A percentile compares a stretch with the other conserved stretches of the same genome.
phyloP scores from a whole-genome alignment of 2,888 invertebrate species.

The Callimorpha dominula region DNA sequence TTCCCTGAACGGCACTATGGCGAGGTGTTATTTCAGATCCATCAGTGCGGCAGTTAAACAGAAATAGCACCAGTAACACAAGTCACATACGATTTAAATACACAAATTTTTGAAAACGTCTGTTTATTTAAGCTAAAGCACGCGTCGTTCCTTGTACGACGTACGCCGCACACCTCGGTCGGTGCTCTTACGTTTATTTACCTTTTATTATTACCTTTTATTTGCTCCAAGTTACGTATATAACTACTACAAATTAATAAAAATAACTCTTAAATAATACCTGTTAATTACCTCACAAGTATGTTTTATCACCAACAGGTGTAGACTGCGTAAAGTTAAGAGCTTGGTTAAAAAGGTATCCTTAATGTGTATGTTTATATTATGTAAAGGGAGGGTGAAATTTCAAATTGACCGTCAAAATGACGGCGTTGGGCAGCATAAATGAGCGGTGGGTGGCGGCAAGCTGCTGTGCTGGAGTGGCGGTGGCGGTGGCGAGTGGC shows the following conservation, averaged over 20 bases:
- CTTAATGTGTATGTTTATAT: slow-evolving; percentile 38
- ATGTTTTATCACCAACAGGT: slow-evolving; percentile 41
- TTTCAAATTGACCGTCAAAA: slow-evolving; percentile 80
- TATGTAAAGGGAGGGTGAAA: slow-evolving; percentile 72
- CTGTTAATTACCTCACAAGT: slow-evolving; percentile 31
- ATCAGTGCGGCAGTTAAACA: slow-evolving; percentile 81
- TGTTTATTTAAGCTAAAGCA: slow-evolving; percentile 85
- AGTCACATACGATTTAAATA: slow-evolving; percentile 86
- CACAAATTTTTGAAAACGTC: slow-evolving; percentile 85
- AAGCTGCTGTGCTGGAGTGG: slow-evolving; percentile 23
- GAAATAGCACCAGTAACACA: slow-evolving; percentile 83
- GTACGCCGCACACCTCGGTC: slow-evolving; percentile 33
- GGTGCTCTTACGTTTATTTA: slow-evolving; percentile 42
- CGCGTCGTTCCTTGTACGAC: slow-evolving; percentile 56
- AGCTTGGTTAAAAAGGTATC: slow-evolving; percentile 35
- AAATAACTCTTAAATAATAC: slow-evolving; percentile 34
- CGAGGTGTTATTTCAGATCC: slow-evolving; percentile 82
- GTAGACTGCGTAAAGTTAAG: slow-evolving; percentile 29
- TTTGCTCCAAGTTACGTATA: slow-evolving; percentile 39
- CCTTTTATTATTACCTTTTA: too few relatives aligned
- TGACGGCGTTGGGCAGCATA: slow-evolving; percentile 67
- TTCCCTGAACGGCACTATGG: slow-evolving; percentile 76
- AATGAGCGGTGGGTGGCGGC: slow-evolving; percentile 56
- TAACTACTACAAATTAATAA: slow-evolving; percentile 46
- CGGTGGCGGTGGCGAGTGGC: slow-evolving; percentile 45